These are phyloP conservation scores for Cichlasoma orientale DNA, from an alignment of 2,797 vertebrate species.

Conservation along the genomic window DNA sequence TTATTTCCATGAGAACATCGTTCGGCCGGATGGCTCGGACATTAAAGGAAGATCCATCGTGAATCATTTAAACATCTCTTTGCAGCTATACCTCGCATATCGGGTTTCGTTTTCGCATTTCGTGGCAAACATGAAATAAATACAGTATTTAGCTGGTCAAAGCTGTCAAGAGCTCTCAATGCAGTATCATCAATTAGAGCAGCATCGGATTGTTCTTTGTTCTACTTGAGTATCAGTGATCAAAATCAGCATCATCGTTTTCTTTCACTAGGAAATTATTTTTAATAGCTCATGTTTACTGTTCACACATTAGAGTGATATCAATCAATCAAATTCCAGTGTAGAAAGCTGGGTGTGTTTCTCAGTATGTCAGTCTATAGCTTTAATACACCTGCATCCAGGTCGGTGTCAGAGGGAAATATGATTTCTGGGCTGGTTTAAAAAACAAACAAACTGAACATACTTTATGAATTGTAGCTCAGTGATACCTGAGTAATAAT, in stretches of 20 bases:
- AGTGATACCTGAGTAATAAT: background rate
- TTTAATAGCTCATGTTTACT: background rate
- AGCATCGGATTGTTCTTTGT: background rate
- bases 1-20: constrained; percentile 1
- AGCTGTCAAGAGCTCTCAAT: background rate
- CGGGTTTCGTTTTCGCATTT: background rate
- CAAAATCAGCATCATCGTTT: background rate
- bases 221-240: no score
- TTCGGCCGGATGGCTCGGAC: constrained; percentile 4
- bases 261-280: no score
- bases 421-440: background rate
- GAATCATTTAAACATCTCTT: constrained; percentile 12
- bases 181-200: background rate
- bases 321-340: background rate
- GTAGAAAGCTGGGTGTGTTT: background rate
- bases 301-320: background rate
- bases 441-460: background rate
- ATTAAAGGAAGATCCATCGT: background rate
- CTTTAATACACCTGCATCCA: background rate
- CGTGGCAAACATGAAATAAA: background rate
- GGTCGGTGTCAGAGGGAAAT: background rate
- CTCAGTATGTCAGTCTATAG: no score
- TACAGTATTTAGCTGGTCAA: background rate
- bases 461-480: background rate
- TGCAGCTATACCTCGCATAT: accelerated